These are phyloP conservation scores for Gambusia holbrooki DNA, from an alignment of 2,113 vertebrate species.

Conservation along the genomic window DNA sequence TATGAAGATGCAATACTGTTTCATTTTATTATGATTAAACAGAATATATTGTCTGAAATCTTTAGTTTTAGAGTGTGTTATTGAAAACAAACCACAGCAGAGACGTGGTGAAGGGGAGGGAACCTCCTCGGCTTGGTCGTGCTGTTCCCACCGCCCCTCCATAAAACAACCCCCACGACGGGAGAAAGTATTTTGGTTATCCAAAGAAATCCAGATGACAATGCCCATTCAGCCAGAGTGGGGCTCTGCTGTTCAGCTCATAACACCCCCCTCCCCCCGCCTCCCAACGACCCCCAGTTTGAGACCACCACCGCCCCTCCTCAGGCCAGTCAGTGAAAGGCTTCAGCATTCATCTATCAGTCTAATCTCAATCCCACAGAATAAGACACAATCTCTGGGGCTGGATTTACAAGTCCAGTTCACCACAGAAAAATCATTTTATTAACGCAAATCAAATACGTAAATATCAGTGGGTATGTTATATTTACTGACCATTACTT, in stretches of 20 bases:
- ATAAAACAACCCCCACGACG: constrained; percentile 70
- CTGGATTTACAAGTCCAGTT: too few species aligned
- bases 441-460: too few species aligned
- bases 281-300: constrained; percentile 26
- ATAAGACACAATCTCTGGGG: not conserved
- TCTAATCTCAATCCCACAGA: constrained; percentile 26
- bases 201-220: constrained; percentile 81
- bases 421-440: too few species aligned
- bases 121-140: constrained; percentile 25
- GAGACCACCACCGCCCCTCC: constrained; percentile 42
- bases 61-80: constrained; percentile 48
- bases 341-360: constrained; percentile 49
- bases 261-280: constrained; percentile 59
- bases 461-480: too few species aligned
- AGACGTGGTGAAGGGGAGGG: constrained; percentile 5
- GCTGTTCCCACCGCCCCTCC: constrained; percentile 61
- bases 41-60: constrained; percentile 60
- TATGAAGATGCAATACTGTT: constrained; percentile 69
- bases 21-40: constrained; percentile 75
- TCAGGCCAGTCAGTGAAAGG: constrained; percentile 57
- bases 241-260: constrained; percentile 74
- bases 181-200: constrained; percentile 77
- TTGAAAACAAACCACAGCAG: constrained; percentile 26
- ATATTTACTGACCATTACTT: too few species aligned
- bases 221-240: constrained; percentile 76